Evolutionary conservation across 2,797 vertebrate genomes (phyloP).

Genomic region (Miichthys miiuy): DNA sequence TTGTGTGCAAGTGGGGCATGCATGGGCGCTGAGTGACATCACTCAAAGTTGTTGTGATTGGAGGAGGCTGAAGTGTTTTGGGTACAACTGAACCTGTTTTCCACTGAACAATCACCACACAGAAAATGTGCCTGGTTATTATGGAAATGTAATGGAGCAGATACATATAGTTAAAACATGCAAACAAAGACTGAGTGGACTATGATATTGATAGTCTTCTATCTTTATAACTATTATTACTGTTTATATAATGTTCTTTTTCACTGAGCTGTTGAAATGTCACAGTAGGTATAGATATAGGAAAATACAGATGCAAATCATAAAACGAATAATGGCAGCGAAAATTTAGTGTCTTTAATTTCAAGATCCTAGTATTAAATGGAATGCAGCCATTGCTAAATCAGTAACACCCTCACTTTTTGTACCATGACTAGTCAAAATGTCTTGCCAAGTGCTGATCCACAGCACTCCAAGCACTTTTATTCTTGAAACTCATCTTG

Average conservation of each 20-base stretch:
- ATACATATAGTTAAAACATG: constrained; percentile 25
- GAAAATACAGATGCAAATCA: not conserved
- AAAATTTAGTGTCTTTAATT: not conserved
- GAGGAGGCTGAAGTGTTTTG: constrained; percentile 49
- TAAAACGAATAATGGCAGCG: not conserved
- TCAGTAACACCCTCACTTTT: constrained; percentile 9
- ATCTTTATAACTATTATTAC: not conserved
- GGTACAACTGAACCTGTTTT: constrained; percentile 32
- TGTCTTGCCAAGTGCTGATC: not conserved
- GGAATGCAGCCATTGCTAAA: not conserved
- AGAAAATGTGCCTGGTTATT: constrained; percentile 35
- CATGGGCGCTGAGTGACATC: constrained; percentile 47
- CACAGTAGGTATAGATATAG: not conserved
- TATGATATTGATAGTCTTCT: not conserved
- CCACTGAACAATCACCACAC: constrained; percentile 18
- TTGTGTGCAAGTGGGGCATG: constrained; percentile 40
- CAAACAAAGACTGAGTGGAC: not conserved
- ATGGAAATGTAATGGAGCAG: constrained; percentile 37
- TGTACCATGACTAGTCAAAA: not conserved
- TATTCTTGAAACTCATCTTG: too few species aligned
- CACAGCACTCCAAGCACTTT: too few species aligned
- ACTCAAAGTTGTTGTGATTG: constrained; percentile 45
- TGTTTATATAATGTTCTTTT: not conserved
- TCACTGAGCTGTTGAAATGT: not conserved
- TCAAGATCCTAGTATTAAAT: not conserved